These are phyloP conservation scores for Platynereis dumerilii DNA, from an alignment of 2,888 invertebrate genomes.

Conservation along the genomic window DNA sequence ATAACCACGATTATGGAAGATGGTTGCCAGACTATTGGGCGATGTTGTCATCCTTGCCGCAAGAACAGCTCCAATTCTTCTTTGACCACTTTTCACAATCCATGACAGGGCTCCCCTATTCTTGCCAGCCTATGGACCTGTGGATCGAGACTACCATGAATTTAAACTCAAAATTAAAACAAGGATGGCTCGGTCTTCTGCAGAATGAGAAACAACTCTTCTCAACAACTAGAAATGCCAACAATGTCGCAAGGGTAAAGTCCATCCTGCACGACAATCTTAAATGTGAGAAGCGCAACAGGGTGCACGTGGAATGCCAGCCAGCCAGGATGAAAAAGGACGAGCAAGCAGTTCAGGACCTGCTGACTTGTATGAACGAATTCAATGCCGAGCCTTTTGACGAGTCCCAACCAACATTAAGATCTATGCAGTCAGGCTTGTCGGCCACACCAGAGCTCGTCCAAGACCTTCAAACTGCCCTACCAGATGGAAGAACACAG, in stretches of 20 bases:
- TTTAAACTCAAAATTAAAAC: slow-evolving; percentile 16
- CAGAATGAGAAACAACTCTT: slow-evolving; percentile 18
- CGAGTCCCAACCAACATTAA: slow-evolving; percentile 3
- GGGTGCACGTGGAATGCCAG: too few species aligned
- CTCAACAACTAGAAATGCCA: slow-evolving; percentile 15
- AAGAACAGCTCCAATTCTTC: neutral
- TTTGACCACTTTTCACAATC: neutral
- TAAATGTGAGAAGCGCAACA: too few species aligned
- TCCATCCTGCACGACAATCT: slow-evolving; percentile 14
- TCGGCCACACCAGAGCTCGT: slow-evolving; percentile 14
- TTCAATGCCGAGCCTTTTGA: slow-evolving; percentile 26
- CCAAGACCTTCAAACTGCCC: slow-evolving; percentile 5
- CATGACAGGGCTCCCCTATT: slow-evolving; percentile 2
- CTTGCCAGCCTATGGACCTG: too few species aligned
- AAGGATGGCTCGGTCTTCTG: too few species aligned
- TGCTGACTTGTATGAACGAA: slow-evolving; percentile 22
- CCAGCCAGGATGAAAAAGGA: too few species aligned
- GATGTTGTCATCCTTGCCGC: neutral
- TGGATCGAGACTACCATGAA: too few species aligned
- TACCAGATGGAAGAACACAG: too few species aligned
- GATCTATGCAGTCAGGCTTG: slow-evolving; percentile 18
- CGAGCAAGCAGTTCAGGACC: slow-evolving; percentile 28
- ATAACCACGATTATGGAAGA: too few species aligned
- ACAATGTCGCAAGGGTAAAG: slow-evolving; percentile 16
- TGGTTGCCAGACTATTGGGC: neutral